Conservation (phyloP, 2,797 vertebrate species). For the Taeniopygia guttata region DNA sequence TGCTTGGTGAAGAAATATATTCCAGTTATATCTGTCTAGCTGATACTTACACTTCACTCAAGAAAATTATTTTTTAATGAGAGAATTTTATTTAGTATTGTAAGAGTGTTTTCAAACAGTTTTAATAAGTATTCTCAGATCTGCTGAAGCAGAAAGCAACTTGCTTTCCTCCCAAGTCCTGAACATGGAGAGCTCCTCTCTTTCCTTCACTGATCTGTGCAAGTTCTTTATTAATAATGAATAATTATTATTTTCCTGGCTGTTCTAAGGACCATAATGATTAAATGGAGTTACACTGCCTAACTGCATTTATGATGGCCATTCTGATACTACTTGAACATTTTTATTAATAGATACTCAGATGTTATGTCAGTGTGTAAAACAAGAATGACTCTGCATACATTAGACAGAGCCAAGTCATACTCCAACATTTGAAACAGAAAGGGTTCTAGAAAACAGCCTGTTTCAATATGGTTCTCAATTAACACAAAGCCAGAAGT, state of each 20-base stretch:
- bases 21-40: background rate
- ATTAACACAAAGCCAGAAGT: background rate
- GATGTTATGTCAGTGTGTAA: background rate
- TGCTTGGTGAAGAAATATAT: background rate
- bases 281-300: background rate
- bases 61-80: background rate
- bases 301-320: slow-evolving; percentile 19
- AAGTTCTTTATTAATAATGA: slow-evolving; percentile 11
- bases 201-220: background rate
- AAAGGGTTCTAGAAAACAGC: background rate
- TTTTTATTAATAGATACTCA: background rate
- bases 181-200: background rate
- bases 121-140: background rate
- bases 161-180: background rate
- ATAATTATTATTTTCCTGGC: slow-evolving; percentile 29
- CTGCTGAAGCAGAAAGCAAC: background rate
- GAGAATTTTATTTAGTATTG: background rate
- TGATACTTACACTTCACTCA: background rate
- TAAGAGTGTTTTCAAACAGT: background rate
- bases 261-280: slow-evolving; percentile 12
- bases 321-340: background rate
- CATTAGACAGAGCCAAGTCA: background rate
- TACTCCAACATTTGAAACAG: background rate
- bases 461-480: background rate
- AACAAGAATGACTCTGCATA: background rate